A percentile compares a stretch with the other conserved stretches of the same genome.
These are phyloP conservation scores for Manis javanica DNA, from an alignment of 2,797 vertebrate species.

Conservation along the genomic window DNA sequence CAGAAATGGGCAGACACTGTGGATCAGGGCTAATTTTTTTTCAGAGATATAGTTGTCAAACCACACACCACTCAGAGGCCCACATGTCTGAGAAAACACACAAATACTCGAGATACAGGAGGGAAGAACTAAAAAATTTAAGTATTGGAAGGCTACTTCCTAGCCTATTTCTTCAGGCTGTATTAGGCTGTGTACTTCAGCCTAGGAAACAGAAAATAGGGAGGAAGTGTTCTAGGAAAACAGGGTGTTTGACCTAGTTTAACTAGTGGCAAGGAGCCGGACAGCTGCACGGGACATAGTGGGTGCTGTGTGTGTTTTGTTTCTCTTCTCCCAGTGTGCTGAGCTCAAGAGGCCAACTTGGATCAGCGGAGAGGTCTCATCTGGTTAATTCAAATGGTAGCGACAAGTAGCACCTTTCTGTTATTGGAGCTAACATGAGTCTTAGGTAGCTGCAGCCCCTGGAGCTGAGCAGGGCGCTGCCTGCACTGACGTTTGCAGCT, in stretches of 20 bases:
- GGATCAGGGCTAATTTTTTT: not conserved
- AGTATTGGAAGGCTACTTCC: conserved; percentile 26
- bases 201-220: not conserved
- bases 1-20: not conserved
- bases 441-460: not conserved
- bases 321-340: not conserved
- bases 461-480: not conserved
- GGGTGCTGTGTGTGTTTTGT: not conserved
- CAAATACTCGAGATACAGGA: not conserved
- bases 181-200: not conserved
- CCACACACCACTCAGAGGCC: not conserved
- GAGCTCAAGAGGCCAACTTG: not conserved
- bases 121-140: not conserved
- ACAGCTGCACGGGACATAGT: not conserved
- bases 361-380: not conserved
- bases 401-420: not conserved
- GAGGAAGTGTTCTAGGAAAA: not conserved
- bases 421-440: not conserved
- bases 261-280: not conserved
- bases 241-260: not conserved
- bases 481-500: not conserved
- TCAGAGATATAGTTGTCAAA: not conserved
- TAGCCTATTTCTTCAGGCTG: not conserved
- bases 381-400: not conserved
- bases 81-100: not conserved